phyloP scores from a whole-genome alignment of 2,888 invertebrate species.

The Ennomos erosarius region DNA sequence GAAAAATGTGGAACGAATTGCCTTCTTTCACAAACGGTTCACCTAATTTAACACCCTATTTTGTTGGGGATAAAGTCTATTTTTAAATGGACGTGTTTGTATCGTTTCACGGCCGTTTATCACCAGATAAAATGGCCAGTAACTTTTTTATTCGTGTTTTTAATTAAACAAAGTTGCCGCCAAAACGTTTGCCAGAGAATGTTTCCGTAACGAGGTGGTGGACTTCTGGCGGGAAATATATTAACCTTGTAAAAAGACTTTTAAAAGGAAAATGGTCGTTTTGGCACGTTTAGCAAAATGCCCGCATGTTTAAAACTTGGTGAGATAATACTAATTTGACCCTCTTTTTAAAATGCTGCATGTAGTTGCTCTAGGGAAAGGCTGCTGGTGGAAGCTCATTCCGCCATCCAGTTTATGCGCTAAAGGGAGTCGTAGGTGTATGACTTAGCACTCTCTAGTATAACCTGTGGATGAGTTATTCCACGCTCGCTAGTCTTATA shows the following conservation, averaged over 20 bases:
- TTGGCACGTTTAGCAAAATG: background rate
- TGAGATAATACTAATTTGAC: no score
- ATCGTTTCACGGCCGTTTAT: slow-evolving; percentile 64
- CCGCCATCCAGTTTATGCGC: no score
- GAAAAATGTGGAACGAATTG: slow-evolving; percentile 51
- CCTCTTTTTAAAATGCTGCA: no score
- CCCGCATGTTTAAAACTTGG: no score
- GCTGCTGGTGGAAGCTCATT: no score
- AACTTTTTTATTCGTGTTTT: slow-evolving; percentile 81
- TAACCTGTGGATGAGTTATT: no score
- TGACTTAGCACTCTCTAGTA: no score
- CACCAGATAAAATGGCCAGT: slow-evolving; percentile 77
- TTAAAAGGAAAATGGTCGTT: slow-evolving; percentile 18
- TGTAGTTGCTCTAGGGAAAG: no score
- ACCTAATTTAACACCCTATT: slow-evolving; percentile 41
- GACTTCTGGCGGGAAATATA: slow-evolving; percentile 33
- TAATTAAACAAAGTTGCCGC: slow-evolving; percentile 75
- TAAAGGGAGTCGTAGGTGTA: no score
- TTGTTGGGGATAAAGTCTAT: slow-evolving; percentile 45
- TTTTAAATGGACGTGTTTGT: slow-evolving; percentile 46
- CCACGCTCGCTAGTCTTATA: no score
- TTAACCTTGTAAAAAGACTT: slow-evolving; percentile 23
- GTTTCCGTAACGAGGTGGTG: slow-evolving; percentile 66
- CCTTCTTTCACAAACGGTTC: slow-evolving; percentile 37
- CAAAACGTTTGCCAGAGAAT: slow-evolving; percentile 62